Evolutionary conservation across 1,140 invertebrate species (phyloP), one percentile per base, ranked within the genome.

Genomic region (Steinernema feltiae): DNA sequence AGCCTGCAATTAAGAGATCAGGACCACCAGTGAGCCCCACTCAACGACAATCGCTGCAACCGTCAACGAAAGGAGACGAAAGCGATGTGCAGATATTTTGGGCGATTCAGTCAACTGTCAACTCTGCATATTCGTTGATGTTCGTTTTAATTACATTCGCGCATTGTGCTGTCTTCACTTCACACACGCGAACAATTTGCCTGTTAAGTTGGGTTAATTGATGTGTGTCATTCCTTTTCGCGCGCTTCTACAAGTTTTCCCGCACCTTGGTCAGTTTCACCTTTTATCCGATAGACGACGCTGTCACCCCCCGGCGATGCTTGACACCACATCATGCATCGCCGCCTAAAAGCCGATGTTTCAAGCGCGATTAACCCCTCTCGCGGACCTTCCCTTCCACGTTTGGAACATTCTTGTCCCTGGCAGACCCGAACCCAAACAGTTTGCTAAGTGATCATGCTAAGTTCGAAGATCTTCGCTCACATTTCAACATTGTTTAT

Each of bases 201-300:
- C 53, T 63, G 15, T 27, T 63, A 63, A 63, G 53, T 63, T 21
- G 53, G 53, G 53, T 63, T 63, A 63, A 63, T 63, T 63, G 53
- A 63, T 17, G 24, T 7, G 15, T 63, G 53, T 27, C 15, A 63
- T 63, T 63, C 53, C 53, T 63, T 46, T 63, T 63, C 53, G 53
- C 53, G 24, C 53, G 15, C 53, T 27, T 63, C 24, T 63, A 63
- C 53, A 63, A 63, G 53, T n/a, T 27, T 27, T 63, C 24, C 53
- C 7, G 7, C 53, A 63, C 12, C 12, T 63, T 27, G 15, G 53
- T 27, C 53, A 15, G 24, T 27, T 63, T 63, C 53, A 41, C 35
- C 35, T 41, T 63, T 63, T 27, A 63, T 15, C n/a, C n/a, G n/a
- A n/a, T n/a, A n/a, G n/a, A n/a, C n/a, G n/a, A n/a, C n/a, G n/a